Evolutionary conservation across 2,113 vertebrate genomes (phyloP).

Genomic region (Sigmodon hispidus): DNA sequence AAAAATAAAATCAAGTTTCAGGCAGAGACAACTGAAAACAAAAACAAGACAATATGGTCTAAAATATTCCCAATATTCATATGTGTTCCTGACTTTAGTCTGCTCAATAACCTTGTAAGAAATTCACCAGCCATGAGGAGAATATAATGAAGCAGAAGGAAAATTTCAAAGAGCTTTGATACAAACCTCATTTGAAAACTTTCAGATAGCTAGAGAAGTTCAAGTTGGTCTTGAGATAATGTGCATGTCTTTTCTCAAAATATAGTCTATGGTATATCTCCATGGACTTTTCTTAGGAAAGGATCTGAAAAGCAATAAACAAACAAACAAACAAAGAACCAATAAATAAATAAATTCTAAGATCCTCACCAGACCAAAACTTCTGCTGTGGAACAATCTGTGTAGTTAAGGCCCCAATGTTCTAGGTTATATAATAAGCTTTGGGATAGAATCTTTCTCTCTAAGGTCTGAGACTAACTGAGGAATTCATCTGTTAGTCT

Average conservation of each 20-base stretch:
- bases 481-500: neutral
- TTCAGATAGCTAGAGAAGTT: neutral
- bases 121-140: neutral
- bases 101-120: neutral
- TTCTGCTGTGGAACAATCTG: neutral
- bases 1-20: neutral
- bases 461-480: neutral
- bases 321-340: neutral
- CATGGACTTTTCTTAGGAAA: neutral
- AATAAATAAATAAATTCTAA: too few relatives aligned
- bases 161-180: slow-evolving; percentile 34
- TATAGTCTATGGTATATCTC: neutral
- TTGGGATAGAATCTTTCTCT: neutral
- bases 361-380: neutral
- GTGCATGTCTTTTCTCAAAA: slow-evolving; percentile 12
- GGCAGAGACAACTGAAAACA: neutral
- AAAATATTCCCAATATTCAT: neutral
- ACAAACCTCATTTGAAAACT: slow-evolving; percentile 2
- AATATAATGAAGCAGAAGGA: neutral
- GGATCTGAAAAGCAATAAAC: neutral
- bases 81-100: neutral
- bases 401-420: neutral
- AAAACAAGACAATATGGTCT: neutral
- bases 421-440: neutral
- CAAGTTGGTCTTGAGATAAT: neutral